Conservation (phyloP, 2,113 vertebrate genomes). For the Taurulus bubalis region DNA sequence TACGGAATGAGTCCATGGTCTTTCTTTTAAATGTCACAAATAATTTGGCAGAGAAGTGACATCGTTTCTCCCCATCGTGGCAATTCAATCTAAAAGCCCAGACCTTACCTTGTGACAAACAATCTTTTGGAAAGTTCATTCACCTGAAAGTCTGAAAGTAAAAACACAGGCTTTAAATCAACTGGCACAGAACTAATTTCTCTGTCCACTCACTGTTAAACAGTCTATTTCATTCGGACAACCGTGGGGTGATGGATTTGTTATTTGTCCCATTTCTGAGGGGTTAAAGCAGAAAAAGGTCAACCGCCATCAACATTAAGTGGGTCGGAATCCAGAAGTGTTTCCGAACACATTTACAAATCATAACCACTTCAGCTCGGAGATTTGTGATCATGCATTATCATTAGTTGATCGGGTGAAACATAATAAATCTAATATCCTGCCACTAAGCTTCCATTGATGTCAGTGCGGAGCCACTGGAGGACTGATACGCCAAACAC, state of each 20-base stretch:
- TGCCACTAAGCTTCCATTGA: conserved; percentile 37
- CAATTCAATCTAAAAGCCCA: conserved; percentile 19
- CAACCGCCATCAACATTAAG: conserved; percentile 19
- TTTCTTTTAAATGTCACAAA: conserved; percentile 4
- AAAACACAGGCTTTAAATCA: conserved; percentile 34
- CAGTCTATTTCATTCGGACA: conserved; percentile 22
- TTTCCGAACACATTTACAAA: conserved; percentile 22
- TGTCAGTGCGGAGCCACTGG: conserved; percentile 49
- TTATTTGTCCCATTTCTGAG: conserved; percentile 31
- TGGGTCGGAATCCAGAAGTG: not conserved
- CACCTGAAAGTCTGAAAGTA: conserved; percentile 23
- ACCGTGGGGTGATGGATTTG: conserved; percentile 24
- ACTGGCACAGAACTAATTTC: conserved; percentile 35
- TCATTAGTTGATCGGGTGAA: conserved; percentile 2
- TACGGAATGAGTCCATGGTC: not conserved
- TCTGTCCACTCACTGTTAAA: conserved; percentile 42
- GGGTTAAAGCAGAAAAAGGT: conserved; percentile 35
- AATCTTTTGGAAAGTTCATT: conserved; percentile 19
- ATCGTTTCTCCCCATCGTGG: conserved; percentile 5
- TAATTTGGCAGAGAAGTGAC: not conserved
- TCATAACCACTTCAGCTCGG: not conserved
- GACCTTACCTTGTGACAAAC: not conserved
- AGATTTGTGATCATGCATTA: not conserved
- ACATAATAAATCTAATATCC: conserved; percentile 21
- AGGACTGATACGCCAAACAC: conserved; percentile 58